Percentiles rank a stretch among this genome's conserved stretches.
Evolutionary conservation across 2,113 vertebrate genomes (phyloP).

Genomic region (Cariama cristata): DNA sequence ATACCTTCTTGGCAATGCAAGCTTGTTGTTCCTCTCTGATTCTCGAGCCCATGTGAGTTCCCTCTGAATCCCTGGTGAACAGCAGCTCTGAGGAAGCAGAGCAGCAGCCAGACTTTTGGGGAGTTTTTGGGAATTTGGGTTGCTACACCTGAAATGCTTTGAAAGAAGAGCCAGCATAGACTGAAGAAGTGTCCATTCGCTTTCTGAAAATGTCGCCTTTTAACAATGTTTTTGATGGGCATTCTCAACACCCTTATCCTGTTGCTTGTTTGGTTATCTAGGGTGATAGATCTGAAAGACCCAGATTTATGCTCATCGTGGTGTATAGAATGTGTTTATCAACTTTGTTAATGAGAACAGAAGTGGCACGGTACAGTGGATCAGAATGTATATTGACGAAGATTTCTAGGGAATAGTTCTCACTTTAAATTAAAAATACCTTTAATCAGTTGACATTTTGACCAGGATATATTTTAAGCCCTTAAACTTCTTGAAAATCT

Average conservation of each 20-base stretch:
- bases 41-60: accelerated
- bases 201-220: neutral
- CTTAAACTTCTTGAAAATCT: neutral
- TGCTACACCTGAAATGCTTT: neutral
- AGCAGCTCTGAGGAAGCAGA: neutral
- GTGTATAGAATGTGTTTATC: neutral
- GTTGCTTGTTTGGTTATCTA: neutral
- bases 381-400: neutral
- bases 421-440: neutral
- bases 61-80: neutral
- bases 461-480: neutral
- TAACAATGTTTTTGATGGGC: neutral
- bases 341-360: neutral
- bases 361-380: neutral
- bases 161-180: neutral
- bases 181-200: neutral
- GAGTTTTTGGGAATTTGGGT: neutral
- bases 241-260: accelerated
- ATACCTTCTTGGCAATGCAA: neutral
- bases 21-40: neutral
- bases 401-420: neutral
- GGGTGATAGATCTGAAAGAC: neutral
- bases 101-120: neutral
- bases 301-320: neutral
- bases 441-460: neutral